phyloP scores from a whole-genome alignment of 2,797 vertebrate genomes.

The Thamnophis elegans region DNA sequence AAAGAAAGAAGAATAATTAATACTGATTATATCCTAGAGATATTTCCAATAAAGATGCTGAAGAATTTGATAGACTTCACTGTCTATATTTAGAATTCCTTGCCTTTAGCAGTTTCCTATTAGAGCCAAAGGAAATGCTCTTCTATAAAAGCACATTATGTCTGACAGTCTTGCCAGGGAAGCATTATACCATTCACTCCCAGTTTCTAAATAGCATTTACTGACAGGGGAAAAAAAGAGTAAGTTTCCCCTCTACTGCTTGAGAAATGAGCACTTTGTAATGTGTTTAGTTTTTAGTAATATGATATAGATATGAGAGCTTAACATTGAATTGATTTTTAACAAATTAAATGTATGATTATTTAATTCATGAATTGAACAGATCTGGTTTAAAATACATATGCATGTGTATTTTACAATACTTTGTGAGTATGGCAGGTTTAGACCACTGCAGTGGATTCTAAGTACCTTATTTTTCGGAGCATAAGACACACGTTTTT shows the following conservation, averaged over 20 bases:
- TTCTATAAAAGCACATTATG: slow-evolving; percentile 7
- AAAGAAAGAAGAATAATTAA: slow-evolving; percentile 8
- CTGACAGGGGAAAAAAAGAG: neutral
- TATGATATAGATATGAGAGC: neutral
- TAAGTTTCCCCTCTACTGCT: neutral
- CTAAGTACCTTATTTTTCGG: neutral
- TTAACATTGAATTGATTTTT: slow-evolving; percentile 14
- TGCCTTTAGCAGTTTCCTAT: slow-evolving; percentile 3
- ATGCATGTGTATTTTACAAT: no score
- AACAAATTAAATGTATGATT: neutral
- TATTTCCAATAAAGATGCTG: slow-evolving; percentile 37
- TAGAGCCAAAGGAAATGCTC: slow-evolving; percentile 3
- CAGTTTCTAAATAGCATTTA: slow-evolving; percentile 6
- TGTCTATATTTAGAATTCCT: neutral
- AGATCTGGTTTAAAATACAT: neutral
- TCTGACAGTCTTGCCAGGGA: slow-evolving; percentile 22
- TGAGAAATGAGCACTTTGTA: neutral
- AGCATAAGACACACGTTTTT: no score
- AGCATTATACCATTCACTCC: slow-evolving; percentile 15
- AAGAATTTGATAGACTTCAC: neutral
- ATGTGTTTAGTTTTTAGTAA: neutral
- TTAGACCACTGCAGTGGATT: neutral
- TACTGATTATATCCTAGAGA: slow-evolving; percentile 4
- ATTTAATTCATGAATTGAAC: neutral
- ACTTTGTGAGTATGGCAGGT: neutral